Evolutionary conservation across 1,140 invertebrate genomes (phyloP).

Genomic region (Drosophila ironensis): DNA sequence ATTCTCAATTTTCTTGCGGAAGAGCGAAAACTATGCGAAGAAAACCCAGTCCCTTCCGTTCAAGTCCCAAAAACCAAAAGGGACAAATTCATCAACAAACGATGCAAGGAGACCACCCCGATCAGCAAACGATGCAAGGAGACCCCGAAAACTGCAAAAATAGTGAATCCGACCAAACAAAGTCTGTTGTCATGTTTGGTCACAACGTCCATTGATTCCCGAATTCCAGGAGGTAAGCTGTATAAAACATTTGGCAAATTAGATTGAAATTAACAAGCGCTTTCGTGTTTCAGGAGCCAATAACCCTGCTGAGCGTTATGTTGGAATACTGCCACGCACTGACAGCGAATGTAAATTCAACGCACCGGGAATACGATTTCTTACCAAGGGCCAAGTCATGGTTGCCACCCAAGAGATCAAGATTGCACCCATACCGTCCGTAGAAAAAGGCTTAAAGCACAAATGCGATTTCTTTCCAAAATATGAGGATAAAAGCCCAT

Average conservation of each 20-base stretch:
- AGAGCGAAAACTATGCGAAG: neutral
- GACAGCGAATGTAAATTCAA: conserved; percentile 60
- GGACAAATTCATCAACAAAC: neutral
- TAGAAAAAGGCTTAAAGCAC: conserved; percentile 28
- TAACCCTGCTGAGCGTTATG: conserved; percentile 49
- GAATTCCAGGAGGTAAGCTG: conserved; percentile 30
- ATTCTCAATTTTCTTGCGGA: neutral
- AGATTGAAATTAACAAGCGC: neutral
- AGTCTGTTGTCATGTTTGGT: conserved; percentile 47
- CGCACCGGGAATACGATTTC: conserved; percentile 50
- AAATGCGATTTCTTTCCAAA: conserved; percentile 58
- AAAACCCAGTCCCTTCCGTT: neutral
- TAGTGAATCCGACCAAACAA: neutral
- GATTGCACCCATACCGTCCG: conserved; percentile 18
- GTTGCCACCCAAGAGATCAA: conserved; percentile 49
- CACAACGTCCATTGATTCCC: conserved; percentile 19
- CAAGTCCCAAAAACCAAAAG: neutral
- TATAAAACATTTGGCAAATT: neutral
- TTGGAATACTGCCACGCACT: conserved; percentile 42
- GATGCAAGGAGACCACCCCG: neutral
- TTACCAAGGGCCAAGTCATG: too few relatives aligned
- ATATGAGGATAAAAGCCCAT: conserved; percentile 28
- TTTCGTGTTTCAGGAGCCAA: conserved; percentile 33
- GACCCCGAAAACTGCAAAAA: neutral
- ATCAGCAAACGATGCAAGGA: neutral